These are phyloP conservation scores for Porites cylindrica DNA, from an alignment of 92 coral and sea anemone genomes.

Conservation along the genomic window DNA sequence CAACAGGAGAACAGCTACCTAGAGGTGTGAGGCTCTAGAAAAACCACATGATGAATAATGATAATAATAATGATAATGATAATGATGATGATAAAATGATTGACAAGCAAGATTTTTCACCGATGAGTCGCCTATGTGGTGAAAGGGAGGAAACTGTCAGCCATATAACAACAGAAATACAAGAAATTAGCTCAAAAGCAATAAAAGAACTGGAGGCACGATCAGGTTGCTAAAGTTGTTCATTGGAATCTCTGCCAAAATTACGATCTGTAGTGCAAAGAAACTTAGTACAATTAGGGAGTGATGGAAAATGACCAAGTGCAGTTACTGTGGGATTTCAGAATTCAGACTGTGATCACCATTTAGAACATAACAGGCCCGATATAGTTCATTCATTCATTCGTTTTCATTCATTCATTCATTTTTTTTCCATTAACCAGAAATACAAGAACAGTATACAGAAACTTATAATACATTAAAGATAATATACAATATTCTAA, in stretches of 20 bases:
- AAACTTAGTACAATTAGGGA: too few species aligned
- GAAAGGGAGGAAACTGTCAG: neutral
- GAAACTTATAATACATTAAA: too few species aligned
- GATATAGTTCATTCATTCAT: too few species aligned
- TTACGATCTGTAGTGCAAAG: neutral
- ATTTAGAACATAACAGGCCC: too few species aligned
- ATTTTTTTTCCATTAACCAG: too few species aligned
- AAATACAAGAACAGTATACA: too few species aligned
- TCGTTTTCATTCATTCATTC: too few species aligned
- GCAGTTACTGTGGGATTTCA: neutral
- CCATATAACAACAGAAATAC: neutral
- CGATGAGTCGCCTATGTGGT: neutral
- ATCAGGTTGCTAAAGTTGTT: neutral
- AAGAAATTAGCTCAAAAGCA: neutral
- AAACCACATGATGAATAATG: too few species aligned
- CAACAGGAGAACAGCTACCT: too few species aligned
- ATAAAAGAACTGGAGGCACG: neutral
- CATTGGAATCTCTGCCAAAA: neutral
- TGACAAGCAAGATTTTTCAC: neutral
- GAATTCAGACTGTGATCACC: neutral
- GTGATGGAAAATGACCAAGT: neutral
- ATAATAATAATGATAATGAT: too few species aligned
- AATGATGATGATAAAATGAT: neutral
- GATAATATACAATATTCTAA: too few species aligned
- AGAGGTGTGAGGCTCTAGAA: too few species aligned